Base-by-base conservation (phyloP, 2,888 invertebrate species). In the Phyllotreta striolata region DNA sequence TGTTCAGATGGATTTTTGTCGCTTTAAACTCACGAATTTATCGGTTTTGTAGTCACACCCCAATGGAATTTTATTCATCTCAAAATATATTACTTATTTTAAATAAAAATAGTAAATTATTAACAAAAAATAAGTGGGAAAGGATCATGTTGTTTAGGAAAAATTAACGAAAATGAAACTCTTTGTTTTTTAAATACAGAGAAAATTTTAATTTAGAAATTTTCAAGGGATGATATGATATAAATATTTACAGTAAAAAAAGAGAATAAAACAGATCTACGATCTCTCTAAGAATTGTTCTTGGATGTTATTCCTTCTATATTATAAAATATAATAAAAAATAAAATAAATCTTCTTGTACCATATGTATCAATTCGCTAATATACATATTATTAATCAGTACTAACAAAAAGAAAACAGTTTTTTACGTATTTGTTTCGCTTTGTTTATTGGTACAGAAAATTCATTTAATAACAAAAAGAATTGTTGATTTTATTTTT, bases 141-240 rank as follows among this genome's bases (percentile, higher is more conserved):
- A 14, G 52, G 43, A 44, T 49, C 40, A 56, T 61, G 10, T 38
- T 39, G 9, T 3, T n/a, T 24, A 24, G 24, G 24, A 4, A 24
- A 24, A 4, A 24, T 24, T 24, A 24, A 24, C 38, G 35, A 54
- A 54, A 74, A 72, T 72, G 68, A 74, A 76, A 74, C 66, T 60
- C 67, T 24, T 24, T 9, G n/a, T n/a, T 67, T 61, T 66, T 74
- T 83, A 81, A 83, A 83, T 85, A 84, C 84, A 85, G 84, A 83
- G 82, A 83, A 82, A 81, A 81, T 80, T 83, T 83, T 85, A 88
- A 88, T 89, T 89, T 89, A 89, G 89, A 89, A 89, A 89, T 88
- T 89, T 86, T 84, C 85, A 89, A 88, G 88, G 88, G 88, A 88
- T 88, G 87, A 88, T 88, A 89, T 89, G 88, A 89, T 84, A 83